Conservation (phyloP, 2,797 vertebrate genomes). For the Alfaro cultratus region DNA sequence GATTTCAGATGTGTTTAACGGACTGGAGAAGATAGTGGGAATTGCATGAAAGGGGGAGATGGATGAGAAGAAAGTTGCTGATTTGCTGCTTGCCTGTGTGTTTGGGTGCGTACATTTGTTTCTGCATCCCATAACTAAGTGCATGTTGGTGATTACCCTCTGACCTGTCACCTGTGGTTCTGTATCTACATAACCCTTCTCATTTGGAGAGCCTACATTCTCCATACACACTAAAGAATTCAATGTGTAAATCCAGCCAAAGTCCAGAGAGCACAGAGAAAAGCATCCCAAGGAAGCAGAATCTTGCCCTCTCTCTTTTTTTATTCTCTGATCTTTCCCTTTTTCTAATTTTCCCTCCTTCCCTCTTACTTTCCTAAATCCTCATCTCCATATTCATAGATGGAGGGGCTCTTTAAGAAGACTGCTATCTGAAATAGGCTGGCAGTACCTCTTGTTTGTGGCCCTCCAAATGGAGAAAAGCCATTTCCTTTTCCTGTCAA, state of each 20-base stretch:
- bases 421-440: conserved; percentile 75
- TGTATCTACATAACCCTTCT: conserved; percentile 49
- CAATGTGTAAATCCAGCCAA: conserved; percentile 65
- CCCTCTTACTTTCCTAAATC: conserved; percentile 61
- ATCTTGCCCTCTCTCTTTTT: conserved; percentile 51
- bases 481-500: conserved; percentile 78
- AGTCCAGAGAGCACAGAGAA: conserved; percentile 58
- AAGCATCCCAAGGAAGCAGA: conserved; percentile 63
- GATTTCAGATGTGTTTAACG: conserved; percentile 46
- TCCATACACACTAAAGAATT: conserved; percentile 52
- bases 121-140: conserved; percentile 44
- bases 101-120: conserved; percentile 15
- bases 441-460: conserved; percentile 75
- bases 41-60: conserved; percentile 28
- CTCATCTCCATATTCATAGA: conserved; percentile 81
- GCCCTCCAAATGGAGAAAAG: conserved; percentile 77
- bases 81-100: conserved; percentile 39
- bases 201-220: conserved; percentile 51
- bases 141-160: conserved; percentile 56
- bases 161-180: conserved; percentile 64
- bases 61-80: conserved; percentile 32
- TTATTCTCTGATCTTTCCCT: conserved; percentile 59
- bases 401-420: conserved; percentile 69
- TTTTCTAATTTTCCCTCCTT: conserved; percentile 24
- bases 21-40: conserved; percentile 29